Percentiles rank a stretch among this genome's conserved stretches.
These are phyloP conservation scores for Drosophila jambulina DNA, from an alignment of 1,140 invertebrate genomes.

Conservation along the genomic window DNA sequence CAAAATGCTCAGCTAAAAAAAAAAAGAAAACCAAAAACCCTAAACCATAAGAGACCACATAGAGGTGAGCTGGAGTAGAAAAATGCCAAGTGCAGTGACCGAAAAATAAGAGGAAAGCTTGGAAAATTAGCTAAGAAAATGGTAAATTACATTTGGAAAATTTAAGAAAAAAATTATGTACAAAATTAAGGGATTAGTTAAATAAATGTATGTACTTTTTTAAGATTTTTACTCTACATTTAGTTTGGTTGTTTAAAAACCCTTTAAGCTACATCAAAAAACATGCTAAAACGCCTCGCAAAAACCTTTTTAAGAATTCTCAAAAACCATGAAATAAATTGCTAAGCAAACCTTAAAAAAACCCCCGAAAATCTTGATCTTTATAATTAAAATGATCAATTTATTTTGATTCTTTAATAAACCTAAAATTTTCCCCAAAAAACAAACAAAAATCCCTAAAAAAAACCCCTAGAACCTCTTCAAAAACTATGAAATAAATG, in stretches of 20 bases:
- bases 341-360: neutral
- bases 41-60: conserved; percentile 22
- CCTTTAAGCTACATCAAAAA: neutral
- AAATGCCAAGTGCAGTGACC: conserved; percentile 6
- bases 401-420: too few species aligned
- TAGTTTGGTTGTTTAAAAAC: neutral
- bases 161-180: neutral
- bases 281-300: neutral
- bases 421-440: too few species aligned
- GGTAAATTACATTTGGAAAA: neutral
- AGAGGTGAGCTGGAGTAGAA: conserved; percentile 2
- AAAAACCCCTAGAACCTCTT: too few species aligned
- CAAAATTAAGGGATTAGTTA: too few species aligned
- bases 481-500: too few species aligned
- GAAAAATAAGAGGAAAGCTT: neutral
- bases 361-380: neutral
- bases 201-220: neutral
- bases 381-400: neutral
- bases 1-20: neutral
- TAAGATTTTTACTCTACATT: neutral
- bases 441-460: too few species aligned
- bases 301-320: neutral
- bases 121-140: neutral
- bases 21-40: neutral
- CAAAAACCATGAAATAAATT: neutral